Evolutionary conservation across 2,888 invertebrate species (phyloP).

Genomic region (Drosophila limbata): DNA sequence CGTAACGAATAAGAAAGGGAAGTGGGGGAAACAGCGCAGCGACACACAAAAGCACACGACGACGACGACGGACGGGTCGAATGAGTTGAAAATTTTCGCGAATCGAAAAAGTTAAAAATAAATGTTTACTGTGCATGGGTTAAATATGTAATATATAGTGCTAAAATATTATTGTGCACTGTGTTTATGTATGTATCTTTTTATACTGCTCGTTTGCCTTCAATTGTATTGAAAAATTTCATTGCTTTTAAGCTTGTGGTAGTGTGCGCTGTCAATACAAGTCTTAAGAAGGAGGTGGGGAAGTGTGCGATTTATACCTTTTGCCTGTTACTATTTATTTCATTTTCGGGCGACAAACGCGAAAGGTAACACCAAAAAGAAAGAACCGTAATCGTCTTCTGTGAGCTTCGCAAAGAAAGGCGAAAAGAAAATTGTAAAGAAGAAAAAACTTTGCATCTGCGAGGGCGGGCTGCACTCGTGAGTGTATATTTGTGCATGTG

Average conservation of each 20-base stretch:
- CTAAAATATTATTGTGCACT: constrained; percentile 43
- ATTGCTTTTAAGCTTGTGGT: constrained; percentile 54
- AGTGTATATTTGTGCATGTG: constrained; percentile 12
- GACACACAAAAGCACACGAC: constrained; percentile 71
- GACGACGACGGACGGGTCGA: constrained; percentile 62
- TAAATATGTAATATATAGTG: constrained; percentile 51
- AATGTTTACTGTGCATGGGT: constrained; percentile 76
- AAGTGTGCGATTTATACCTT: constrained; percentile 55
- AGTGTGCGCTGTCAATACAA: constrained; percentile 49
- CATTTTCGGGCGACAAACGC: constrained; percentile 58
- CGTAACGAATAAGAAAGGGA: constrained; percentile 22
- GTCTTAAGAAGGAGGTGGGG: constrained; percentile 30
- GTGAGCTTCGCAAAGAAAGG: constrained; percentile 49
- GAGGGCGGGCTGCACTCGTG: constrained; percentile 47
- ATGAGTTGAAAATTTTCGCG: constrained; percentile 79
- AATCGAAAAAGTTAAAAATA: constrained; percentile 80
- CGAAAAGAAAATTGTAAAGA: constrained; percentile 51
- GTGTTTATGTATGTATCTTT: constrained; percentile 35
- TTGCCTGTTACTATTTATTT: constrained; percentile 61
- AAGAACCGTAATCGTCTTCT: constrained; percentile 72
- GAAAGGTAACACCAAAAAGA: constrained; percentile 69
- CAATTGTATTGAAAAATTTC: constrained; percentile 67
- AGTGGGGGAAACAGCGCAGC: constrained; percentile 34
- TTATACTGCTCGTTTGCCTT: constrained; percentile 19
- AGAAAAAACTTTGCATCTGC: constrained; percentile 56